Conservation (phyloP, 2,797 vertebrate genomes). For the Alca torda region DNA sequence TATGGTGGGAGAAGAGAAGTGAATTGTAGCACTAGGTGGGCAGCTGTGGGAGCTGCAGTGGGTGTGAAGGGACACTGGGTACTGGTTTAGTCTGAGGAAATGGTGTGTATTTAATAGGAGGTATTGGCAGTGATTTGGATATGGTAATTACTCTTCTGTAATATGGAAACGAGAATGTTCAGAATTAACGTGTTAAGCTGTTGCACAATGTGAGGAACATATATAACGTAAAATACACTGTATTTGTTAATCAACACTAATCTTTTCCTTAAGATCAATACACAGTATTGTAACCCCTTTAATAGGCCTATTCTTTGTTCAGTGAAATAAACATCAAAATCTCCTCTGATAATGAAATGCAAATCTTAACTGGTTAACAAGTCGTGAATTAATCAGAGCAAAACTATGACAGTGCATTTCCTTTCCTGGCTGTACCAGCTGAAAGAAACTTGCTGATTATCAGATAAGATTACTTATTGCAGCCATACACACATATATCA, state of each 20-base stretch:
- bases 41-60: background rate
- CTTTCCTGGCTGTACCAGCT: background rate
- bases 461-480: background rate
- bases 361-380: background rate
- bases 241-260: background rate
- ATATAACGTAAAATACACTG: background rate
- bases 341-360: background rate
- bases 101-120: background rate
- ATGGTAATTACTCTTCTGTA: background rate
- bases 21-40: background rate
- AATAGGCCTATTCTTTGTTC: background rate
- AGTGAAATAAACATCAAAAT: background rate
- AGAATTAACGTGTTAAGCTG: background rate
- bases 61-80: background rate
- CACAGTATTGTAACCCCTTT: background rate
- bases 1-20: background rate
- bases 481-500: background rate
- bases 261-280: background rate
- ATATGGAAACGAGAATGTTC: background rate
- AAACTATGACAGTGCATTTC: background rate
- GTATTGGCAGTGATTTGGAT: background rate
- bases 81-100: background rate
- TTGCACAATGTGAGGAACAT: background rate
- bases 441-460: background rate
- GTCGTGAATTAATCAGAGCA: background rate